A percentile compares a stretch with the other conserved stretches of the same genome.
Conservation (phyloP, 2,797 vertebrate species). For the Lepilemur ruficaudatus region DNA sequence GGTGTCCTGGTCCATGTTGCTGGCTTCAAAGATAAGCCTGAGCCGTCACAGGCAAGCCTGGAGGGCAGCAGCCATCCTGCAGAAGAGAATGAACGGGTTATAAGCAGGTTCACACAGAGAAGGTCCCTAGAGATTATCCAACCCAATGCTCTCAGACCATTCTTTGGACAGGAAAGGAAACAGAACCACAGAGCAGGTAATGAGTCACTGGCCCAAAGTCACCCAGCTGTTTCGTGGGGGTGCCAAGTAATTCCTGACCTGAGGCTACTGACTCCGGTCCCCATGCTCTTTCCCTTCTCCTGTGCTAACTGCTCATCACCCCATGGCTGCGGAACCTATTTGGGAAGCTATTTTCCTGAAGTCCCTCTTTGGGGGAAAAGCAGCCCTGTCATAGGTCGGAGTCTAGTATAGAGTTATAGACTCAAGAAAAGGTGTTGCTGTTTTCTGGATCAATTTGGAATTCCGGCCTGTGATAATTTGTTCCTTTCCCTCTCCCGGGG, state of each 20-base stretch:
- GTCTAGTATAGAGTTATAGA: neutral
- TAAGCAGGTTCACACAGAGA: neutral
- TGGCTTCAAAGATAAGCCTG: neutral
- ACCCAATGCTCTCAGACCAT: accelerated
- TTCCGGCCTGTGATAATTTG: neutral
- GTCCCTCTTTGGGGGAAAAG: neutral
- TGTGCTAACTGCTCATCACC: neutral
- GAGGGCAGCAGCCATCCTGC: neutral
- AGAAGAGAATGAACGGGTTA: neutral
- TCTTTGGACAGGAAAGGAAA: neutral
- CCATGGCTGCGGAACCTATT: neutral
- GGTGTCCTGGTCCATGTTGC: neutral
- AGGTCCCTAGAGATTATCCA: too few species aligned
- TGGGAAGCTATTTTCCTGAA: neutral
- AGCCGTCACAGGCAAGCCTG: neutral
- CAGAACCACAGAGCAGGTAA: neutral
- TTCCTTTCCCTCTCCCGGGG: neutral
- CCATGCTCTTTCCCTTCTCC: neutral
- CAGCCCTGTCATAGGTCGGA: neutral
- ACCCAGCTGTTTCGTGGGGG: too few species aligned
- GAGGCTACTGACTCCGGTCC: neutral
- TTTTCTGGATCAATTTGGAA: neutral
- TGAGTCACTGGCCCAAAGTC: too few species aligned
- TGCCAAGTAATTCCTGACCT: neutral
- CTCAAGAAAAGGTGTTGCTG: neutral